Conservation (phyloP, 2,113 vertebrate species). For the Oncorhynchus tshawytscha region DNA sequence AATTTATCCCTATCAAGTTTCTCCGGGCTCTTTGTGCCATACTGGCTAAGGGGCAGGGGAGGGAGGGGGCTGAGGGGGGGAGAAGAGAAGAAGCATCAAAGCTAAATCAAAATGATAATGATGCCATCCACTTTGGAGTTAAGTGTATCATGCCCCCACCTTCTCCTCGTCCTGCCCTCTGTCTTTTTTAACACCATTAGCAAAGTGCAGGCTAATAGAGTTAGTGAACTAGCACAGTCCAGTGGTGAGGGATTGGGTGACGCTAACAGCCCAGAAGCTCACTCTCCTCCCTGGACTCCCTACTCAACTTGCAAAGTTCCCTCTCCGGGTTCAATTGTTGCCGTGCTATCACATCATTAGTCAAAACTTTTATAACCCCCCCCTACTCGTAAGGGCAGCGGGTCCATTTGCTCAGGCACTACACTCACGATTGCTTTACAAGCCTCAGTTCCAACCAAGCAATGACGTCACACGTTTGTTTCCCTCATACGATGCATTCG, state of each 20-base stretch:
- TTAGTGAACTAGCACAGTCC: conserved; percentile 38
- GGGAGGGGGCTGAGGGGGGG: conserved; percentile 11
- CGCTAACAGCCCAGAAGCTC: conserved; percentile 23
- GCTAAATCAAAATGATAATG: conserved; percentile 54
- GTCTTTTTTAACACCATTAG: conserved; percentile 64
- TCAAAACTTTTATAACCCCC: neutral
- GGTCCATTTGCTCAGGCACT: neutral
- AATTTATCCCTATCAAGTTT: conserved; percentile 18
- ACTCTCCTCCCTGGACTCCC: conserved; percentile 17
- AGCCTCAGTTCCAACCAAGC: too few species aligned
- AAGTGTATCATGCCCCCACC: conserved; percentile 50
- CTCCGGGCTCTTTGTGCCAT: conserved; percentile 16
- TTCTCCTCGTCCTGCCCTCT: conserved; percentile 39
- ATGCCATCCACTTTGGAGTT: conserved; percentile 57
- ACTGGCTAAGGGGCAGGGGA: conserved; percentile 2
- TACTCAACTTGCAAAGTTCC: neutral
- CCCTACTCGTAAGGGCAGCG: neutral
- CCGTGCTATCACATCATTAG: neutral
- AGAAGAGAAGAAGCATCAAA: conserved; percentile 22
- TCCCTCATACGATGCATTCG: too few species aligned
- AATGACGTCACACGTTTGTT: neutral
- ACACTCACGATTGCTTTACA: too few species aligned
- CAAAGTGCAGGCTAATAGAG: conserved; percentile 58
- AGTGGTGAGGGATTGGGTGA: conserved; percentile 40
- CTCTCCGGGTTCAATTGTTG: conserved; percentile 28